A percentile compares a stretch with the other conserved stretches of the same genome.
These are phyloP conservation scores for Pandemis cinnamomeana DNA, from an alignment of 2,888 invertebrate genomes.

Conservation along the genomic window DNA sequence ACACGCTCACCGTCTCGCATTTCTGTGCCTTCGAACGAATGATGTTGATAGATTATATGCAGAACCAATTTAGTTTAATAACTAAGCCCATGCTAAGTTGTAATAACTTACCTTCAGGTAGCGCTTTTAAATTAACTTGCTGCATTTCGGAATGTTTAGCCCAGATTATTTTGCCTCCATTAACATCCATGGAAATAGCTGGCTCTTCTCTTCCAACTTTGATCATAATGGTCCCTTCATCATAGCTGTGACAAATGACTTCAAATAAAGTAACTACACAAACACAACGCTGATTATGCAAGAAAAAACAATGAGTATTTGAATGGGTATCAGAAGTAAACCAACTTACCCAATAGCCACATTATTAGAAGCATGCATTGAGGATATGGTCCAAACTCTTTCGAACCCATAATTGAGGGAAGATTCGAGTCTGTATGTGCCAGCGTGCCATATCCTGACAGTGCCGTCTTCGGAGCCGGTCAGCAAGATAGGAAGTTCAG, in stretches of 20 bases:
- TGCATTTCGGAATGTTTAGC: conserved; percentile 99
- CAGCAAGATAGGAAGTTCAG: conserved; percentile 97
- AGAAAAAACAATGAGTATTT: background rate
- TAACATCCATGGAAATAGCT: conserved; percentile 99
- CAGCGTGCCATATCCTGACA: conserved; percentile 99
- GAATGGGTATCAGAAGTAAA: background rate
- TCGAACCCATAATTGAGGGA: conserved; percentile 99
- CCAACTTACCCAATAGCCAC: conserved; percentile 92
- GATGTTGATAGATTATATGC: conserved; percentile 1
- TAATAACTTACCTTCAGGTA: conserved; percentile 87
- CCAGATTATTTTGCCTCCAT: conserved; percentile 99
- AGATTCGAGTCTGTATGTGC: conserved; percentile 98
- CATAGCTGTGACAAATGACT: conserved; percentile 84
- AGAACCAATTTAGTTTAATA: background rate
- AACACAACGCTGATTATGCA: background rate
- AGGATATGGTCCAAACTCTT: conserved; percentile 98
- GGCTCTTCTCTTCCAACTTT: conserved; percentile 99
- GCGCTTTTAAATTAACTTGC: conserved; percentile 95
- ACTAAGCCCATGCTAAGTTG: conserved; percentile 10
- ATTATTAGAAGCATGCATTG: conserved; percentile 97
- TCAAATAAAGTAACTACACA: conserved; percentile 1
- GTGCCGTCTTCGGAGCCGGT: conserved; percentile 99
- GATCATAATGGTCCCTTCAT: conserved; percentile 97
- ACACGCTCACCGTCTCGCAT: conserved; percentile 96
- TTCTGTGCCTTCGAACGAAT: conserved; percentile 80